Base-by-base conservation (phyloP, 2,113 vertebrate genomes). In the Scophthalmus maximus region DNA sequence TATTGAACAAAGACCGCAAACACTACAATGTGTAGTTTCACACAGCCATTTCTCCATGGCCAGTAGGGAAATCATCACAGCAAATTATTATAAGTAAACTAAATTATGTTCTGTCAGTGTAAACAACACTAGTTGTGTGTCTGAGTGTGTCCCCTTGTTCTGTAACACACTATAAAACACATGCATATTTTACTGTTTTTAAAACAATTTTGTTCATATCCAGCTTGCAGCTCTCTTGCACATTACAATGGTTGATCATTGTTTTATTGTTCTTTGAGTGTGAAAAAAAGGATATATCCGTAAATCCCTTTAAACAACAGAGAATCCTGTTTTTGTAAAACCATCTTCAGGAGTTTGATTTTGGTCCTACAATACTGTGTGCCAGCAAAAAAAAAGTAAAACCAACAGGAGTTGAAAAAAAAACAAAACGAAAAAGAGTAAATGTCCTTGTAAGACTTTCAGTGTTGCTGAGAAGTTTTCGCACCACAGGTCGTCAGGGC, bases 381-480 rank as follows among this genome's bases (percentile, higher is more conserved):
- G n/a, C n/a, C n/a, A n/a, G n/a, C n/a, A n/a, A n/a, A n/a, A n/a
- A 18, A 42, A 42, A 12, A 42, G 17, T 18, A 5, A 44, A 44
- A 44, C 18, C 2, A 14, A 38, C 36, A 17, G 36, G 36, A 38
- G 14, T 5, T 1, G 6, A 40, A 40, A 40, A 11, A n/a, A n/a
- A 1, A 46, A 3, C 42, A 7, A 7, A 49, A 11, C 8, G 10
- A 26, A 25, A 14, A 52, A 2, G 17, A 25, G 22, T 52, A 15
- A 8, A 17, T n/a, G 55, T 23, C 44, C 61, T 81, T 73, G 30
- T 26, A 7, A 58, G 40, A 69, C 14, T 57, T 15, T 38, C 9
- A 12, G 23, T 51, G 26, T 69, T 65, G 6, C 38, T 56, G 23
- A 60, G 15, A 81, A 75, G 38, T 78, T 86, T 86, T 66, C 15